phyloP scores from a whole-genome alignment of 1,140 invertebrate genomes.

The Calliphora vicina region DNA sequence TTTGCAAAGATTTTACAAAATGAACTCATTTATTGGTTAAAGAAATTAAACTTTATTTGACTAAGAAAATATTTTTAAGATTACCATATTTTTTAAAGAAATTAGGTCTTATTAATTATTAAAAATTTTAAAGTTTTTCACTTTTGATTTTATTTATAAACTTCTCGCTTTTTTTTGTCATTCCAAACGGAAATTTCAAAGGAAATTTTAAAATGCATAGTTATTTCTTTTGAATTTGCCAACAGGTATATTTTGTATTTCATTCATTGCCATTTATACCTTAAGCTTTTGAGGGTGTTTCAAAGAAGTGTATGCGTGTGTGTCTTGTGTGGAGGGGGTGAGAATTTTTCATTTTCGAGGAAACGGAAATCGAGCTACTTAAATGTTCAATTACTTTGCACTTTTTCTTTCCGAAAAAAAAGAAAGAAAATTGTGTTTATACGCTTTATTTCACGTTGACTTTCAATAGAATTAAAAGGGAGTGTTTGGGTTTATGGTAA shows the following conservation, averaged over 20 bases:
- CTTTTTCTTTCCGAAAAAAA: neutral
- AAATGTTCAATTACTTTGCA: constrained; percentile 20
- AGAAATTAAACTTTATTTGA: too few relatives aligned
- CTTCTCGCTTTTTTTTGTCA: neutral
- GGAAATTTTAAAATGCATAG: neutral
- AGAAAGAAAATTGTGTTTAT: neutral
- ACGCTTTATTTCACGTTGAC: neutral
- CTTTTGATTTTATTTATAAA: neutral
- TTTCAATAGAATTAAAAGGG: neutral
- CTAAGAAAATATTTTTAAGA: too few relatives aligned
- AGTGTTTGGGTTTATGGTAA: neutral
- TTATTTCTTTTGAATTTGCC: neutral
- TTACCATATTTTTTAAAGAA: too few relatives aligned
- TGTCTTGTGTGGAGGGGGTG: neutral
- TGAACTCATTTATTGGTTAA: too few relatives aligned
- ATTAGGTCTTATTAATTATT: too few relatives aligned
- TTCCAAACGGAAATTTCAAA: neutral
- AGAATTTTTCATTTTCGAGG: neutral
- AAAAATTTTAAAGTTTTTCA: too few relatives aligned
- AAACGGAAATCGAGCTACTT: constrained; percentile 24
- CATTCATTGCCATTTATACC: neutral
- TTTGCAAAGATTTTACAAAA: too few relatives aligned
- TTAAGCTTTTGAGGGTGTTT: neutral
- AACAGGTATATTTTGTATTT: constrained; percentile 2
- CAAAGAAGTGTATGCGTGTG: neutral